Evolutionary conservation across 2,888 invertebrate species (phyloP), one percentile per base, ranked within the genome.

Genomic region (Euplagia quadripunctaria): DNA sequence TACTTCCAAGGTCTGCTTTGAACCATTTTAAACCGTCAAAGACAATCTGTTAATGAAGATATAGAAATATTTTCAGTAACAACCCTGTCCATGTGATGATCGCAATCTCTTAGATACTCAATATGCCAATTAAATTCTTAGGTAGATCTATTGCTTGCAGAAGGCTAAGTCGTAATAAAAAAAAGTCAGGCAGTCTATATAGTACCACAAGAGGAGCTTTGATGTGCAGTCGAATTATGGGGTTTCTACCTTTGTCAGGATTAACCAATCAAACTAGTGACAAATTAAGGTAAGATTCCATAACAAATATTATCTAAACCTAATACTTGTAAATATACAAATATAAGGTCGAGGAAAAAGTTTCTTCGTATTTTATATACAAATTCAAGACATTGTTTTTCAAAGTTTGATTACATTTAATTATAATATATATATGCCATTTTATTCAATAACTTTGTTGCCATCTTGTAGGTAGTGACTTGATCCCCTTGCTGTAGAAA

Each of bases 171-270:
- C 11, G 3, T 31, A 55, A 42, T 4, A 68, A 41, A 9, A 68
- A 55, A 20, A 9, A 82, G n/a, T 65, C 68, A 5, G 77, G 77
- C 55, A 89, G 89, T 0, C 72, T 92, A 4, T 88, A 91, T 71
- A 76, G 84, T 0, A 82, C 87, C 0, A 75, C 90, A 11, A 81
- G 90, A 3, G 70, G 77, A 2, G 87, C 88, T 0, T 67, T 91
- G 41, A 77, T 89, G 14, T 84, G 85, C 51, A 86, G 89, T 16
- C 84, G 91, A 9, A 46, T 88, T 1, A 78, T 91, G 75, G 92
- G 92, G 0, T 61, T 92, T 0, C 65, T 91, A 0, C 92, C 92
- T 5, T 49, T 91, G 6, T 70, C 81, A 58, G 92, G 92, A 0
- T 76, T 92, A 0, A 84, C 69, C 0, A 81, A 72, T 41, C 55